Evolutionary conservation across 2,113 vertebrate genomes (phyloP).

Genomic region (Illadopsis cleaveri): DNA sequence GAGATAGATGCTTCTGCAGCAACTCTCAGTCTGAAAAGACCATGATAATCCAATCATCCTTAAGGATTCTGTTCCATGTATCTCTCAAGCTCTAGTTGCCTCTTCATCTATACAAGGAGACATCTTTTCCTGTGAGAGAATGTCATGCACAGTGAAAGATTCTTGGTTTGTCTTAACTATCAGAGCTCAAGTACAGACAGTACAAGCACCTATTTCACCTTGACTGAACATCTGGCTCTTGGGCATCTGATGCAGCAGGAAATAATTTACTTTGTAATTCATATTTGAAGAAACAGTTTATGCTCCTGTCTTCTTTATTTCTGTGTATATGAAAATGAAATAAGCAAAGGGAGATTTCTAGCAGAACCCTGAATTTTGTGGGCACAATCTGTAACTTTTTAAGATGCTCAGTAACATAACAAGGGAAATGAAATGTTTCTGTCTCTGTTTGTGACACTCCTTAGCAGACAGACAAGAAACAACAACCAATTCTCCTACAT

Average conservation of each 20-base stretch:
- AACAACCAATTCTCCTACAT: background rate
- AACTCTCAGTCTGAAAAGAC: background rate
- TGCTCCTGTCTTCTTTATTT: background rate
- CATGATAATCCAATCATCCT: background rate
- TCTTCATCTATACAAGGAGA: background rate
- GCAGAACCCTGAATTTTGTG: background rate
- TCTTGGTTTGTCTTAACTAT: background rate
- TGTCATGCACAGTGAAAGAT: background rate
- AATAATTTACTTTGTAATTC: background rate
- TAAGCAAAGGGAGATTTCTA: background rate
- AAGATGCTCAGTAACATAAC: background rate
- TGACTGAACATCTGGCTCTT: background rate
- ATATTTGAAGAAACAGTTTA: background rate
- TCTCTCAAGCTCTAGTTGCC: background rate
- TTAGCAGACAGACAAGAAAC: background rate
- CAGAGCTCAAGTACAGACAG: background rate
- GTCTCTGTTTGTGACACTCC: background rate
- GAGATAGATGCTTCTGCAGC: background rate
- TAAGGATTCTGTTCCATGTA: background rate
- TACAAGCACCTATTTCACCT: background rate
- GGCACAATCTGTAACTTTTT: background rate
- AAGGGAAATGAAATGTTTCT: background rate
- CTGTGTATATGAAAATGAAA: background rate
- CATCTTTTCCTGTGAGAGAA: background rate
- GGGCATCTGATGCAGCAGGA: background rate